These are phyloP conservation scores for Aphodius granarius DNA, from an alignment of 2,888 invertebrate genomes.

Conservation along the genomic window DNA sequence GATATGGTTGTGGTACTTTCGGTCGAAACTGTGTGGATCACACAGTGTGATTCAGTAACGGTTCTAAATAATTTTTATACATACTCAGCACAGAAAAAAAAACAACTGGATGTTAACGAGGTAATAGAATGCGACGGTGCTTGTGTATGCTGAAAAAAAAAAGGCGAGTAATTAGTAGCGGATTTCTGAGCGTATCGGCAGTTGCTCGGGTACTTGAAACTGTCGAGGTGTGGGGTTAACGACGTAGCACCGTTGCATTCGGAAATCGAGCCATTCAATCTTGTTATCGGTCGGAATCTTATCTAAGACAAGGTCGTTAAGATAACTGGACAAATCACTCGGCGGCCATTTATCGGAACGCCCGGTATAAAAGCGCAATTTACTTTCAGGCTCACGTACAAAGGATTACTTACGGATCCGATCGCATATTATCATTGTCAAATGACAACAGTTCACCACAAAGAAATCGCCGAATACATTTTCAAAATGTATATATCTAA, in stretches of 20 bases:
- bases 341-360: not conserved
- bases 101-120: constrained; percentile 6
- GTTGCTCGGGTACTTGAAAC: constrained; percentile 2
- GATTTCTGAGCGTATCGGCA: constrained; percentile 7
- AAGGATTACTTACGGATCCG: constrained; percentile 3
- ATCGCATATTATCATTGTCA: not conserved
- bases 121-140: constrained; percentile 7
- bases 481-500: not conserved
- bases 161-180: constrained; percentile 10
- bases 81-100: constrained; percentile 1
- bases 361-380: not conserved
- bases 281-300: constrained; percentile 11
- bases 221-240: constrained; percentile 5
- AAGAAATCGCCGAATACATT: not conserved
- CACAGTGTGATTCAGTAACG: not conserved
- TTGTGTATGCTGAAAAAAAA: constrained; percentile 4
- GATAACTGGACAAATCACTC: constrained; percentile 13
- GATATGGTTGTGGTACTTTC: too few species aligned
- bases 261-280: constrained; percentile 7
- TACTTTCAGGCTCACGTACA: constrained; percentile 5
- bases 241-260: not conserved
- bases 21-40: too few species aligned
- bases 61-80: not conserved
- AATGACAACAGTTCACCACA: not conserved
- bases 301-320: constrained; percentile 13